A percentile compares a stretch with the other conserved stretches of the same genome.
phyloP scores from a whole-genome alignment of 2,888 invertebrate species.

The Hymenopus coronatus region DNA sequence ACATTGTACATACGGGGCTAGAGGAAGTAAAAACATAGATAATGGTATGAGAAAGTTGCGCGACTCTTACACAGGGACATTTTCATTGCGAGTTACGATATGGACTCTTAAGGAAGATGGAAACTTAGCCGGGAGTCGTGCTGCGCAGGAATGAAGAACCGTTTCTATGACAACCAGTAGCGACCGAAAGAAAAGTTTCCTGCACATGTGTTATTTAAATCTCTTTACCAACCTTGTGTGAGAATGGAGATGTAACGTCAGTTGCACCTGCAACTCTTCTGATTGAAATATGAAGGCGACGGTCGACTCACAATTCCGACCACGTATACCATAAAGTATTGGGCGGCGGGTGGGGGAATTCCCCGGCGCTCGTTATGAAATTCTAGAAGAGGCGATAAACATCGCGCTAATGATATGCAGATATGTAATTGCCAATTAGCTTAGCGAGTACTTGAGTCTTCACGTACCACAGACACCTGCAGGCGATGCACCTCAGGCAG shows the following conservation, averaged over 20 bases:
- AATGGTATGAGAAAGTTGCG: too few species aligned
- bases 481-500: background rate
- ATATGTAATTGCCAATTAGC: constrained; percentile 11
- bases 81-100: too few species aligned
- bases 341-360: background rate
- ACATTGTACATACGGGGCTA: too few species aligned
- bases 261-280: background rate
- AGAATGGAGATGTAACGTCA: background rate
- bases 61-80: too few species aligned
- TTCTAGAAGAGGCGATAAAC: background rate
- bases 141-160: too few species aligned
- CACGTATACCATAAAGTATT: background rate
- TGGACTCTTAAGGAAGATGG: too few species aligned
- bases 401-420: constrained; percentile 6
- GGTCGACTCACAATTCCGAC: background rate
- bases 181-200: too few species aligned
- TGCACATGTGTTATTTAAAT: too few species aligned
- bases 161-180: too few species aligned
- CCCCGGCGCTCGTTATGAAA: background rate
- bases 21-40: too few species aligned
- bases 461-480: background rate
- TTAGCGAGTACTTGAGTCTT: background rate
- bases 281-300: background rate
- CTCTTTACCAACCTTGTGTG: background rate
- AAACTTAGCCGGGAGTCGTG: too few species aligned